Percentiles rank a stretch among this genome's conserved stretches.
Conservation (phyloP, 2,797 vertebrate species). For the Pelochelys cantorii region DNA sequence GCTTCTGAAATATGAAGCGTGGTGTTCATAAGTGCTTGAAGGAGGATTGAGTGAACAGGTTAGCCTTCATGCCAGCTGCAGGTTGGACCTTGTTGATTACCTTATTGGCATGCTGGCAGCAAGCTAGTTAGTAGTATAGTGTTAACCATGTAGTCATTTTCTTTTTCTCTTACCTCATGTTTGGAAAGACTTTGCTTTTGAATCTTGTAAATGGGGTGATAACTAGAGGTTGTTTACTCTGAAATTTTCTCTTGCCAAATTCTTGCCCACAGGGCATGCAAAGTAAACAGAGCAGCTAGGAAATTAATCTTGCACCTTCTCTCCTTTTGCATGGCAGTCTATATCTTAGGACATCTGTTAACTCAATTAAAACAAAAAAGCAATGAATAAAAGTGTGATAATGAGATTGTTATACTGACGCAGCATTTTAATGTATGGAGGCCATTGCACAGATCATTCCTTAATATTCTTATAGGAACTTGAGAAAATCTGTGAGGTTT, state of each 20-base stretch:
- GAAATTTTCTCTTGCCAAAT: constrained; percentile 62
- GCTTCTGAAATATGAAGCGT: neutral
- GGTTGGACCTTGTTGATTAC: constrained; percentile 14
- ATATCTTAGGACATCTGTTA: constrained; percentile 22
- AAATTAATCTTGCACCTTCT: constrained; percentile 53
- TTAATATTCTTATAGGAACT: constrained; percentile 13
- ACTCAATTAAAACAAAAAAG: constrained; percentile 14
- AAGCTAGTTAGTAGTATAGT: neutral
- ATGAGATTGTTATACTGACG: neutral
- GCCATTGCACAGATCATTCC: neutral
- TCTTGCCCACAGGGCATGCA: constrained; percentile 69
- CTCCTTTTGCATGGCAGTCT: constrained; percentile 1
- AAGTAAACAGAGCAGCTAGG: constrained; percentile 68
- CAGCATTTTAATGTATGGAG: constrained; percentile 26
- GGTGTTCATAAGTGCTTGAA: fast-evolving
- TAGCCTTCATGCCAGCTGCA: neutral
- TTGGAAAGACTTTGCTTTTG: constrained; percentile 61
- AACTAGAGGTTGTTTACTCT: constrained; percentile 76
- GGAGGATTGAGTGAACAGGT: neutral
- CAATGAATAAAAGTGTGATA: neutral
- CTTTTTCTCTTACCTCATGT: constrained; percentile 65
- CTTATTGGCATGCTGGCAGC: neutral
- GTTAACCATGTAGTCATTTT: constrained; percentile 45
- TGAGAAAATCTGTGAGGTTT: constrained; percentile 31
- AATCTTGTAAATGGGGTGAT: constrained; percentile 75